Evolutionary conservation across 2,113 vertebrate genomes (phyloP), one percentile per base, ranked within the genome.

Genomic region (Rutilus rutilus): DNA sequence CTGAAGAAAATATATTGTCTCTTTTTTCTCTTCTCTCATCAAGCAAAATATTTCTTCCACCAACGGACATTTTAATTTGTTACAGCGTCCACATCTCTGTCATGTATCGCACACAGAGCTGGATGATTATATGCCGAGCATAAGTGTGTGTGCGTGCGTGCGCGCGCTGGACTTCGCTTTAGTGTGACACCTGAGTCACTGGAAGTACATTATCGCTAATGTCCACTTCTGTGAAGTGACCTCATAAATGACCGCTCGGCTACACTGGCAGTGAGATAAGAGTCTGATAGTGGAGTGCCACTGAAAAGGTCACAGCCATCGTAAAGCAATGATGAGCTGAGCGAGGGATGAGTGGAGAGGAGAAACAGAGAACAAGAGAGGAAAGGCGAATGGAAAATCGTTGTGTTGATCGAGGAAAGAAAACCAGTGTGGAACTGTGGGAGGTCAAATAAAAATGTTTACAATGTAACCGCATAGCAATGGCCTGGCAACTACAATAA

Each of bases 191-290:
- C 85, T 89, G 85, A 89, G 85, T 87, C 83, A 89, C 86, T 87
- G 84, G 64, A 87, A 89, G 83, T 89, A 87, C 88, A 89, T 89
- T 89, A 89, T 87, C 83, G 77, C 86, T 84, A 86, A 87, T 88
- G 86, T 85, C 86, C 86, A 78, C 88, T 87, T 82, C 76, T 88
- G 82, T 86, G 80, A 90, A 87, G 87, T 87, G 88, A 88, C 88
- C 90, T 87, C 82, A 71, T 86, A 65, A 82, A 89, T 86, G 82
- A 82, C 78, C 52, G 81, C 78, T 87, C 50, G 59, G 69, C 59
- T 86, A 69, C 30, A 82, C 85, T 65, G 57, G 81, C 78, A 67
- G 78, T 71, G 79, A 89, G 85, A 88, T 88, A 86, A 89, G 87
- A 84, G 82, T 74, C 86, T 87, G 80, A 90, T 88, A 89, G 88